Conservation (phyloP, 2,113 vertebrate genomes). For the Muscicapa adusta region DNA sequence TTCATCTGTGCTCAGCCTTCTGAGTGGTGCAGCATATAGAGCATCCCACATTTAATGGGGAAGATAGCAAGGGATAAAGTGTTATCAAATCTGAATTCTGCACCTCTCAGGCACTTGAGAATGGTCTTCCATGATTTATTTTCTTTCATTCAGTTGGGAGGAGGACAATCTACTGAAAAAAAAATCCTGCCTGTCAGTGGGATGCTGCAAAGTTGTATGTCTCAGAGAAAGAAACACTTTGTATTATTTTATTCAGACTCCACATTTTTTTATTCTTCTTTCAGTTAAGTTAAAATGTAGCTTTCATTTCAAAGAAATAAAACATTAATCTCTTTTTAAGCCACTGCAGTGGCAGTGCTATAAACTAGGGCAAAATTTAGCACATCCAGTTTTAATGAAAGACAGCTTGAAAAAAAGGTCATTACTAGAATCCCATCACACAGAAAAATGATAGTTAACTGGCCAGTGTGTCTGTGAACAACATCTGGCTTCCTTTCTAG, state of each 20-base stretch:
- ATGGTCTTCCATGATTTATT: background rate
- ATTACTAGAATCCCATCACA: background rate
- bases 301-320: background rate
- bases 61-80: background rate
- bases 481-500: background rate
- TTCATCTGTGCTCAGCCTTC: background rate
- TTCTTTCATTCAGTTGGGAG: background rate
- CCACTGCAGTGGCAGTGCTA: background rate
- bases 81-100: background rate
- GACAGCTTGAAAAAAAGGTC: background rate
- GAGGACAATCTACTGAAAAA: background rate
- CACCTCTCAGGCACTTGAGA: background rate
- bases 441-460: background rate
- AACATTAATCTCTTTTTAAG: background rate
- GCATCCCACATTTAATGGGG: background rate
- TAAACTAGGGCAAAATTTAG: background rate
- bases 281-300: background rate
- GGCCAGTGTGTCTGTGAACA: background rate
- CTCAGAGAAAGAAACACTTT: background rate
- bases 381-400: background rate
- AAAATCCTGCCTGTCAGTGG: background rate
- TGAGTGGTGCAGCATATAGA: background rate
- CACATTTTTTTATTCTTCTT: background rate
- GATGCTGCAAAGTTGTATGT: background rate
- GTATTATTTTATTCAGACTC: background rate